phyloP scores from a whole-genome alignment of 2,888 invertebrate genomes.

The Euclidia mi region DNA sequence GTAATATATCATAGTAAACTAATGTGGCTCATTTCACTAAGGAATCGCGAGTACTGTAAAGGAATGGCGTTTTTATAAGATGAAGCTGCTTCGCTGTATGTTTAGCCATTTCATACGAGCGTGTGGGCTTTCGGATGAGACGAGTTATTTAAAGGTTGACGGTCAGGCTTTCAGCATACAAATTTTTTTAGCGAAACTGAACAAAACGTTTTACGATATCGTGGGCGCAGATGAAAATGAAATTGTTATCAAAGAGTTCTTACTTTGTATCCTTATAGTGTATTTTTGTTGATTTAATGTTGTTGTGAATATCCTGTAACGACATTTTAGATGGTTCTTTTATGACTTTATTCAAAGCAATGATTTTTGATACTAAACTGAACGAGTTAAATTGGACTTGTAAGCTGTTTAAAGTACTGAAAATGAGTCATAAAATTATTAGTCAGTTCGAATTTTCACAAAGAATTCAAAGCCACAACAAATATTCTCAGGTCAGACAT shows the following conservation, averaged over 20 bases:
- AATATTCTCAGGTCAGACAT: too few species aligned
- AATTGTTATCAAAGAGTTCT: constrained; percentile 35
- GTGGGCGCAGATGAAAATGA: constrained; percentile 38
- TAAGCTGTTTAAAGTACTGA: too few species aligned
- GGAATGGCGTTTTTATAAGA: constrained; percentile 7
- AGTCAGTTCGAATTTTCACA: too few species aligned
- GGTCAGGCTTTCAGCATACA: constrained; percentile 37
- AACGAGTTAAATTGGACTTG: neutral
- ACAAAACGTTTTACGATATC: constrained; percentile 33
- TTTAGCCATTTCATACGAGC: constrained; percentile 18
- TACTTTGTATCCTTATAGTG: constrained; percentile 28
- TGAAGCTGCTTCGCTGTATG: constrained; percentile 20
- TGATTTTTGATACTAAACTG: constrained; percentile 14
- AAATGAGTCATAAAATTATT: too few species aligned
- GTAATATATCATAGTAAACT: neutral
- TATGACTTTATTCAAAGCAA: constrained; percentile 20
- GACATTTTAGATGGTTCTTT: constrained; percentile 11
- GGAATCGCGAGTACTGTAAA: constrained; percentile 15
- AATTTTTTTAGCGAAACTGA: constrained; percentile 47
- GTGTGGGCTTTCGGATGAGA: constrained; percentile 17
- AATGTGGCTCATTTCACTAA: constrained; percentile 10
- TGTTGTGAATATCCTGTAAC: constrained; percentile 23
- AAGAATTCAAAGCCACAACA: too few species aligned
- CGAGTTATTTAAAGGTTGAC: constrained; percentile 41
- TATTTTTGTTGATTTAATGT: constrained; percentile 24